Base-by-base conservation (phyloP, 2,113 vertebrate species). In the Mionectes macconnelli region DNA sequence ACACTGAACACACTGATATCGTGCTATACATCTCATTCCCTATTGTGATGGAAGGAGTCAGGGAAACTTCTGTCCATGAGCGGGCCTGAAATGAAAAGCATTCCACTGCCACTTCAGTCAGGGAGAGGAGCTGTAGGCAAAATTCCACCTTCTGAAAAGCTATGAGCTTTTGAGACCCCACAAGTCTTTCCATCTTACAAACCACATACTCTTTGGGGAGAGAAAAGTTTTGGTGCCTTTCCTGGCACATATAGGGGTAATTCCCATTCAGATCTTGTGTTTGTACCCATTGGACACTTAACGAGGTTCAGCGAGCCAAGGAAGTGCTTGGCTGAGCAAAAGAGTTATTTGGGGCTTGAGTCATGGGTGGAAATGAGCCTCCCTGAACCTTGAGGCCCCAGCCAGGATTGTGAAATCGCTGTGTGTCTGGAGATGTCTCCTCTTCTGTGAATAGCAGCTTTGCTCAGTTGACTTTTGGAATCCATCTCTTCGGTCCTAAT, bases 331-430 rank as follows among this genome's bases (percentile, higher is more conserved):
- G 92, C 94, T 92, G 86, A 87, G 49, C 35, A 64, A 14, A 77
- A 63, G 70, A 91, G 86, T 91, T 94, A 53, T 87, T 73, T 15
- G 20, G 79, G 44, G 17, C 52, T 91, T 94, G 75, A 96, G 82
- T 88, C 95, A 93, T 56, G 82, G 70, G 84, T 93, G 70, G 85
- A 96, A 95, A 90, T 87, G 70, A 95, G 55, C 87, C 49, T 95
- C 89, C 22, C 82, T 85, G 84, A 85, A 80, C 81, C 56, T 2
- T 11, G 37, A 94, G 87, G 88, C 44, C 37, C 66, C 80, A 73
- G 86, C 92, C 94, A 96, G 92, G 76, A 60, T 96, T 96, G 86
- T 84, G 96, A 96, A 96, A 96, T 89, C 1, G 0, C 28, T 56
- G 5, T 40, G 53, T 62, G 92, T 81, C 92, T 92, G 86, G 60